Conservation (phyloP, 2,888 invertebrate species). For the Agrilus mali region DNA sequence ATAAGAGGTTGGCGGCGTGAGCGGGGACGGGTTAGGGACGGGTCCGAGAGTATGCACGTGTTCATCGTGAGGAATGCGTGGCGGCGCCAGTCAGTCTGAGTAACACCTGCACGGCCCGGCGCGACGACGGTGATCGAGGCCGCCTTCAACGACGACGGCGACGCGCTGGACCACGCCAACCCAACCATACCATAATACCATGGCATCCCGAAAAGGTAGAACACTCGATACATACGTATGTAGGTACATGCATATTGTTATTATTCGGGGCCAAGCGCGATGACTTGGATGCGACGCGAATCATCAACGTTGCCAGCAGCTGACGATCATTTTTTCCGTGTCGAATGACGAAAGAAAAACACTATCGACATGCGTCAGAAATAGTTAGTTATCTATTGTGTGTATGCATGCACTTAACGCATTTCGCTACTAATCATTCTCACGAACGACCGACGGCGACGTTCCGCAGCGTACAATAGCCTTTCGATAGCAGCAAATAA, state of each 20-base stretch:
- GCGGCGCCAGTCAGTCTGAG: slow-evolving; percentile 51
- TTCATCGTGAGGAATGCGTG: slow-evolving; percentile 42
- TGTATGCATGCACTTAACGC: no score
- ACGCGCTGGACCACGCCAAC: slow-evolving; percentile 25
- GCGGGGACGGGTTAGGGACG: no score
- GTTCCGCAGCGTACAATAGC: no score
- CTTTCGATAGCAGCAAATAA: no score
- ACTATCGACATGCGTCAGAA: no score
- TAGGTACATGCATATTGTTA: slow-evolving; percentile 1
- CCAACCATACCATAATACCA: no score
- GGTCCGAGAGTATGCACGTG: slow-evolving; percentile 27
- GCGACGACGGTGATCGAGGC: slow-evolving; percentile 8
- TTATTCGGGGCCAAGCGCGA: not conserved
- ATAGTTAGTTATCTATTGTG: no score
- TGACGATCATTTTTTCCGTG: no score
- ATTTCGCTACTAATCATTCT: no score
- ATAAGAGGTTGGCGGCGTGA: no score
- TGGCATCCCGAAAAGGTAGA: slow-evolving; percentile 22
- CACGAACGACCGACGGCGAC: no score
- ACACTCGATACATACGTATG: slow-evolving; percentile 11
- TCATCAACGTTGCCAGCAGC: slow-evolving; percentile 8
- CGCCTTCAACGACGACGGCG: not conserved
- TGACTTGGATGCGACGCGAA: slow-evolving; percentile 1
- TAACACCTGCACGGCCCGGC: slow-evolving; percentile 46
- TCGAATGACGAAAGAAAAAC: not conserved